Percentiles rank a stretch among this genome's conserved stretches.
Conservation (phyloP, 1,140 invertebrate species). For the Drosophila yakuba region DNA sequence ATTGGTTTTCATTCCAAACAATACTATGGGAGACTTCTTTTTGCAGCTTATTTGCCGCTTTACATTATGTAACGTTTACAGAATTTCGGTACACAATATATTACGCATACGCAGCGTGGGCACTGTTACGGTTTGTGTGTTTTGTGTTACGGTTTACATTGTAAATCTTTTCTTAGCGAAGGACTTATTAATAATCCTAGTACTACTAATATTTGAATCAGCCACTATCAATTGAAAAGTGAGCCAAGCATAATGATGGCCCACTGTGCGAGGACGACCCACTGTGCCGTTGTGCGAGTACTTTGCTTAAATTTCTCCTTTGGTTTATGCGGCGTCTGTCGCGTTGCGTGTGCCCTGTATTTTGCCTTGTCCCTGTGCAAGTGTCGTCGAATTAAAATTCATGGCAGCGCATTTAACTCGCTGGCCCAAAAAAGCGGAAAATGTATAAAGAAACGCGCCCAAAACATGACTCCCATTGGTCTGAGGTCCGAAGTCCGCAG, state of each 20-base stretch:
- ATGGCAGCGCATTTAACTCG: conserved; percentile 79
- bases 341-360: conserved; percentile 63
- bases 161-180: no score
- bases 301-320: conserved; percentile 67
- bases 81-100: background rate
- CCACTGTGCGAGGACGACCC: conserved; percentile 25
- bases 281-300: conserved; percentile 33
- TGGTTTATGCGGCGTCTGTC: conserved; percentile 60
- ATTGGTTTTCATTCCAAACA: background rate
- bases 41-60: no score
- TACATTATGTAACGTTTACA: no score
- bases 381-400: conserved; percentile 82
- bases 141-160: no score
- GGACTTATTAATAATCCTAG: no score
- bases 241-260: background rate
- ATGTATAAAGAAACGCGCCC: conserved; percentile 31
- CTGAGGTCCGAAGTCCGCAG: conserved; percentile 1
- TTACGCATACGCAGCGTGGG: background rate
- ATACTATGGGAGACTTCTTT: background rate
- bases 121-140: background rate
- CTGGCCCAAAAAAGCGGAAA: conserved; percentile 53
- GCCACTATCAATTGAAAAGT: background rate
- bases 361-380: conserved; percentile 46
- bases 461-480: conserved; percentile 18
- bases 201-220: no score